Evolutionary conservation across 2,797 vertebrate species (phyloP), one percentile per base, ranked within the genome.

Genomic region (Malacoraja senta): DNA sequence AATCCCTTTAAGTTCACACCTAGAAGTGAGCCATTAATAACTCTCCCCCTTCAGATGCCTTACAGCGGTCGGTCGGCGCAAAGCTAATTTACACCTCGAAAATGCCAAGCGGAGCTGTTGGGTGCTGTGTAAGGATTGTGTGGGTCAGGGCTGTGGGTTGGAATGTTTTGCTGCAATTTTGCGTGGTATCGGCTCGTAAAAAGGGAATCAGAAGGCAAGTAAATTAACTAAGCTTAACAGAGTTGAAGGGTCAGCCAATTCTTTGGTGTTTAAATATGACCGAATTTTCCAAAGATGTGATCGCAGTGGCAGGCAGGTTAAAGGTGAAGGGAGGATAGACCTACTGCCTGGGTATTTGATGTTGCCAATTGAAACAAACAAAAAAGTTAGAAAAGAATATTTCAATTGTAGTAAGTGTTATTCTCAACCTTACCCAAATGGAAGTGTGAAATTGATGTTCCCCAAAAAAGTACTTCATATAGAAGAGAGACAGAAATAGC

Each of bases 21-120:
- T 88, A 68, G 84, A 68, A 68, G 84, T 35, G 84, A 17, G 21
- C 84, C 84, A 68, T 88, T 88, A 88, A 88, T 88, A 88, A 88
- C 32, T 21, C 61, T 9, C 8, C n/a, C 61, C 17, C 84, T 63
- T 68, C 84, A 15, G 8, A 68, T 21, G 63, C 84, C 61, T 32
- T 35, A 21, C n/a, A 19, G 13, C 8, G 29, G 84, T 32, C 8
- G 29, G 84, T 32, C 84, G 68, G 65, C 61, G 10, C 84, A 19
- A 19, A 68, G 17, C 63, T 19, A 65, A 7, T 35, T 88, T 32
- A 88, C 17, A 63, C 29, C 61, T 88, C 10, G n/a, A 35, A 68
- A 35, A 35, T 88, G 84, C 61, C 61, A 68, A 88, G 63, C 19
- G 15, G 61, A 68, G n/a, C n/a, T 58, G 7, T 86, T 86, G 26